Percentiles rank a stretch among this genome's conserved stretches.
Evolutionary conservation across 2,797 vertebrate genomes (phyloP).

Genomic region (Varecia variegata): DNA sequence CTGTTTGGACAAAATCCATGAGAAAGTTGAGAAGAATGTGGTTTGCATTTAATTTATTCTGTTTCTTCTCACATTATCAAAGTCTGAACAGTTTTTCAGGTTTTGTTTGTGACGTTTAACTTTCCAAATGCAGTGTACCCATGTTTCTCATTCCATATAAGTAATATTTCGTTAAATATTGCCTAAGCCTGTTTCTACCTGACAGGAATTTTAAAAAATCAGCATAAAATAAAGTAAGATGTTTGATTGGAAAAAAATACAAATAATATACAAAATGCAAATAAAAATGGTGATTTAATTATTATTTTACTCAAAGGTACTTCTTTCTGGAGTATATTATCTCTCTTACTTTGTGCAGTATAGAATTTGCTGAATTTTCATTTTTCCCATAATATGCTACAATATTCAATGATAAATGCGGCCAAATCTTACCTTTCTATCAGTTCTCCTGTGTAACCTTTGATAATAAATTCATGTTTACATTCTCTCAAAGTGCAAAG

Average conservation of each 20-base stretch:
- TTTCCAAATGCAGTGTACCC: constrained; percentile 49
- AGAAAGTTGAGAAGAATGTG: constrained; percentile 32
- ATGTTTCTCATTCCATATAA: constrained; percentile 59
- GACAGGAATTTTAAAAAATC: not conserved
- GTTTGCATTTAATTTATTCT: constrained; percentile 40
- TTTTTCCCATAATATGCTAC: not conserved
- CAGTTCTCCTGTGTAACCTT: not conserved
- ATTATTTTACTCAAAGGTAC: not conserved
- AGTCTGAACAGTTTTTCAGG: constrained; percentile 55
- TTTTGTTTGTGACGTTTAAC: constrained; percentile 54
- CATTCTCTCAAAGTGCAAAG: not conserved
- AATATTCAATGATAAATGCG: not conserved
- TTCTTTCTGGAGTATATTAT: not conserved
- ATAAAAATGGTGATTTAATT: not conserved
- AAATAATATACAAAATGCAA: not conserved
- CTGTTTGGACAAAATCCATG: constrained; percentile 50
- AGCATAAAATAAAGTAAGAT: constrained; percentile 67
- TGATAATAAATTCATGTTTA: not conserved
- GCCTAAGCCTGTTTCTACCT: constrained; percentile 32
- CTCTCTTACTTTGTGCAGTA: not conserved
- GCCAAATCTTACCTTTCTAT: not conserved
- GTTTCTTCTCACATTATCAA: constrained; percentile 54
- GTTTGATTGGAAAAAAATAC: constrained; percentile 45
- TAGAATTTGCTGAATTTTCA: not conserved
- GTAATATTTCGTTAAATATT: constrained; percentile 63